Evolutionary conservation across 2,888 invertebrate species (phyloP).

Genomic region (Oxytorus armatus): DNA sequence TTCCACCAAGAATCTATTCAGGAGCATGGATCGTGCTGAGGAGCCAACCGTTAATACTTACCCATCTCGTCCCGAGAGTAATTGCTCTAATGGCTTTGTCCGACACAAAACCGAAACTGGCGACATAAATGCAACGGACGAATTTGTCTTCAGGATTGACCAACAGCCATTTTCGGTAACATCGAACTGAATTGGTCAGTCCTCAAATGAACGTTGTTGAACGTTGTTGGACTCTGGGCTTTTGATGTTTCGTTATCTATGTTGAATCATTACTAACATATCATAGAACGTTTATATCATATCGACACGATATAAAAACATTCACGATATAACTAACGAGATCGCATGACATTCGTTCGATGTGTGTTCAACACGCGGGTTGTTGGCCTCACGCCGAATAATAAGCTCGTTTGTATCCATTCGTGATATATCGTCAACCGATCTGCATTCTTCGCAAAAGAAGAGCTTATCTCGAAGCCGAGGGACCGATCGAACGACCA

Average conservation of each 20-base stretch:
- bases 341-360: constrained; percentile 13
- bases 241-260: neutral
- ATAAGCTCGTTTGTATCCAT: constrained; percentile 61
- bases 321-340: constrained; percentile 30
- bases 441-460: constrained; percentile 72
- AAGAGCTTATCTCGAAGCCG: constrained; percentile 67
- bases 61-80: constrained; percentile 66
- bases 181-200: constrained; percentile 17
- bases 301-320: neutral
- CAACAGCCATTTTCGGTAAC: constrained; percentile 51
- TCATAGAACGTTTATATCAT: neutral
- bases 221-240: neutral
- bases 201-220: neutral
- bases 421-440: constrained; percentile 61
- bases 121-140: constrained; percentile 72
- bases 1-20: constrained; percentile 46
- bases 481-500: constrained; percentile 29
- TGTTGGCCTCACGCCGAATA: constrained; percentile 47
- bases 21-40: constrained; percentile 48
- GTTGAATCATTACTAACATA: neutral
- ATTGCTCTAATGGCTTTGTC: constrained; percentile 72
- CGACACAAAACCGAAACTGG: constrained; percentile 60
- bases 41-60: constrained; percentile 43
- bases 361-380: constrained; percentile 16
- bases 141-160: constrained; percentile 72